A percentile compares a stretch with the other conserved stretches of the same genome.
Conservation (phyloP, 2,888 invertebrate genomes). For the Psylliodes chrysocephalus region DNA sequence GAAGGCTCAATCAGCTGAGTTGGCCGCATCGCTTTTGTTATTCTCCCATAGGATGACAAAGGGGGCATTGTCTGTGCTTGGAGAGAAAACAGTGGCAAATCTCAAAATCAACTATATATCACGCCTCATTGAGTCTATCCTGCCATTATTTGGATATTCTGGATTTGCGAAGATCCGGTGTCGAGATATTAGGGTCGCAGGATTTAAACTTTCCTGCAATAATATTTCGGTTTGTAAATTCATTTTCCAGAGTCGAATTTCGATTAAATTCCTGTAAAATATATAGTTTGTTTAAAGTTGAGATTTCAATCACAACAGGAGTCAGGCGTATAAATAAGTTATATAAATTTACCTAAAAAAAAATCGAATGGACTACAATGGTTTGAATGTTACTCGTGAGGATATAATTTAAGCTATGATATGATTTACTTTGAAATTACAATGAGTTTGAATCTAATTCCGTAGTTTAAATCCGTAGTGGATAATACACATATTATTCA, state of each 20-base stretch:
- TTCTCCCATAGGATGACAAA: slow-evolving; percentile 41
- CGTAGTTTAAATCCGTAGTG: too few species aligned
- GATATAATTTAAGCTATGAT: too few species aligned
- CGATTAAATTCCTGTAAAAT: background rate
- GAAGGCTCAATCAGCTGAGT: slow-evolving; percentile 42
- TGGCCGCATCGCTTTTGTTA: slow-evolving; percentile 41
- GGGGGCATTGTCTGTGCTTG: slow-evolving; percentile 44
- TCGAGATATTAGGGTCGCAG: slow-evolving; percentile 1
- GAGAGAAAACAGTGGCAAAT: slow-evolving; percentile 46
- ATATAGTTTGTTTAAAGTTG: background rate
- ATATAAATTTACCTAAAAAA: too few species aligned
- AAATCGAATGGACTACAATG: too few species aligned
- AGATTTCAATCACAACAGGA: too few species aligned
- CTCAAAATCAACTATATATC: slow-evolving; percentile 43
- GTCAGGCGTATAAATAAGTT: too few species aligned
- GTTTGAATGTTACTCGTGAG: too few species aligned
- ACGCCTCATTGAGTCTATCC: slow-evolving; percentile 39
- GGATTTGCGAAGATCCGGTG: background rate
- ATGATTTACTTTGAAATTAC: too few species aligned
- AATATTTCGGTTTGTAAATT: background rate
- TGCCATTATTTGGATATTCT: slow-evolving; percentile 26
- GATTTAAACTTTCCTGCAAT: background rate
- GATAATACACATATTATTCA: too few species aligned
- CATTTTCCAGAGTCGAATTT: too few species aligned
- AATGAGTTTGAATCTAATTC: too few species aligned